Base-by-base conservation (phyloP, 2,888 invertebrate genomes). In the Laspeyria flexula region DNA sequence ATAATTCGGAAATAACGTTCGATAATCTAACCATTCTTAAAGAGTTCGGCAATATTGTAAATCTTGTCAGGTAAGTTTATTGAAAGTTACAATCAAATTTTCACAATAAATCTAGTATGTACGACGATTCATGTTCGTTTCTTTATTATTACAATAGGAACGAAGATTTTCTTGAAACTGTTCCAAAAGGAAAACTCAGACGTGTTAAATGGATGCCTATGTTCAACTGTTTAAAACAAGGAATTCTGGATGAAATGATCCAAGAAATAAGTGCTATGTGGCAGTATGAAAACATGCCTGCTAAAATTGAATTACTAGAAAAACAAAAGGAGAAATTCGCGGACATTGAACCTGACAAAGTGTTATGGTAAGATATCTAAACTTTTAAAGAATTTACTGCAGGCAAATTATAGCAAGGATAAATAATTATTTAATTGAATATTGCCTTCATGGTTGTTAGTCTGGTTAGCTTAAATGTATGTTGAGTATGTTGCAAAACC, bases 181-280 rank as follows among this genome's bases (percentile, higher is more conserved):
- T 91, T 3, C 90, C 89, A 1, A 89, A 88, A 74, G 78, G 83
- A 6, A 89, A 90, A 71, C 58, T 89, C 5, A 81, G 69, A 57
- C 75, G 86, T 53, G 83, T 93, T 0, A 89, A 91, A 78, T 92
- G 92, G 93, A 77, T 85, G 11, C 89, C 85, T 12, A 85, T 90
- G 81, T 88, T 91, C 51, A 83, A 89, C 55, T 88, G 81, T 55
- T 67, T 92, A 44, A 91, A 90, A 67, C 86, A 89, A 73, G 77
- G 80, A 1, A 86, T 92, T 38, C 73, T 85, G 7, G 82, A 86
- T 57, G 88, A 88, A 60, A 88, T 92, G 84, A 75, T 88, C 5
- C 84, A 88, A 54, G 90, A 92, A 66, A 60, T 91, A 35, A 82
- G 75, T 60, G 72, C 81, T 1, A 87, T 93, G 90, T 93, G 93